phyloP scores from a whole-genome alignment of 23 tunicate genomes.

The Ascidia mentula region DNA sequence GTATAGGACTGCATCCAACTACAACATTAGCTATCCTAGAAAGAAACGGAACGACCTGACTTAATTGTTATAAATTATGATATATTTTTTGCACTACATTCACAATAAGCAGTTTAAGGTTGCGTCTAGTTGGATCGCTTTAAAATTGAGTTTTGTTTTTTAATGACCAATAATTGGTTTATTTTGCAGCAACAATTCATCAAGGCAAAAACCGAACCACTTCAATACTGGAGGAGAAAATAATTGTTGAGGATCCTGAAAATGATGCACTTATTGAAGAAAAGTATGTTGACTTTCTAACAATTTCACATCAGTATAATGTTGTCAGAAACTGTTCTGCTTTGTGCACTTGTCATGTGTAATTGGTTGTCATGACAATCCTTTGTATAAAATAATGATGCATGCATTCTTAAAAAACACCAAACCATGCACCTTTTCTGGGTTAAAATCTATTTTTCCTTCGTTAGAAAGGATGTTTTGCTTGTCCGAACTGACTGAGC shows the following conservation, averaged over 20 bases:
- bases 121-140: too few species aligned
- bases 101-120: too few species aligned
- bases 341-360: neutral
- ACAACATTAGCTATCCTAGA: too few species aligned
- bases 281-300: constrained; percentile 36
- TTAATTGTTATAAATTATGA: too few species aligned
- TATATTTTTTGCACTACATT: too few species aligned
- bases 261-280: constrained; percentile 62
- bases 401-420: neutral
- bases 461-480: too few species aligned
- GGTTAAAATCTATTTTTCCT: neutral
- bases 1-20: too few species aligned
- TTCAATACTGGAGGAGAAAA: constrained; percentile 85
- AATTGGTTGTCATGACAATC: too few species aligned
- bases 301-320: neutral
- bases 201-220: constrained; percentile 50
- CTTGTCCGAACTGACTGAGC: too few species aligned
- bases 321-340: neutral
- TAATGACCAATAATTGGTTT: too few species aligned
- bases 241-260: constrained; percentile 84
- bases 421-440: neutral
- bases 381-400: neutral
- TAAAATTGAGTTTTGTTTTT: too few species aligned
- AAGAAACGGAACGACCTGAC: too few species aligned
- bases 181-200: constrained; percentile 15